Evolutionary conservation across 2,888 invertebrate species (phyloP).

Genomic region (Drosophila colorata): DNA sequence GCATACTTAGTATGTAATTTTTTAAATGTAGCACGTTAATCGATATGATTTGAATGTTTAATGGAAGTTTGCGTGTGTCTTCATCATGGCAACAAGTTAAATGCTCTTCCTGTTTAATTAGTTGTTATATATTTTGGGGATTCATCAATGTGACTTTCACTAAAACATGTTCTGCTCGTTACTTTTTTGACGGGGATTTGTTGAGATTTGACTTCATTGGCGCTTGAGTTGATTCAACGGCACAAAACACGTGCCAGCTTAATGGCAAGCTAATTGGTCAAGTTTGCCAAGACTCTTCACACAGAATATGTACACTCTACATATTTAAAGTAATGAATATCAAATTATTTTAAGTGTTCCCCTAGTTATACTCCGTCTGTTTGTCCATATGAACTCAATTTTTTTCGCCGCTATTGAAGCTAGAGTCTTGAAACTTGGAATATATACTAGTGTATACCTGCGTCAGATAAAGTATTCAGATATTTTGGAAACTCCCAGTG

Average conservation of each 20-base stretch:
- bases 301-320: too few relatives aligned
- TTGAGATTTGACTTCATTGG: background rate
- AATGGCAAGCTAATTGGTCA: slow-evolving; percentile 11
- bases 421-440: too few relatives aligned
- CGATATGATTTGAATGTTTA: slow-evolving; percentile 29
- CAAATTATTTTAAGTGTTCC: too few relatives aligned
- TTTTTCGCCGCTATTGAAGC: too few relatives aligned
- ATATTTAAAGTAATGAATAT: too few relatives aligned
- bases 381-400: too few relatives aligned
- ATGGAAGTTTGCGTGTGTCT: slow-evolving; percentile 23
- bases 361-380: too few relatives aligned
- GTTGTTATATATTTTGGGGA: slow-evolving; percentile 2
- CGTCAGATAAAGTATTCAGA: too few relatives aligned
- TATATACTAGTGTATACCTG: too few relatives aligned
- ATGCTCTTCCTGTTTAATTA: slow-evolving; percentile 8
- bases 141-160: slow-evolving; percentile 34
- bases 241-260: slow-evolving; percentile 2
- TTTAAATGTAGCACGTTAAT: slow-evolving; percentile 9
- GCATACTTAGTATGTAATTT: slow-evolving; percentile 27
- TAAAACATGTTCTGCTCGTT: slow-evolving; percentile 16
- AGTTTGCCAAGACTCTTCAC: background rate
- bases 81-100: slow-evolving; percentile 7
- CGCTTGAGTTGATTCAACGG: background rate
- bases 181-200: slow-evolving; percentile 1
- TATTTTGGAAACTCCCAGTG: too few relatives aligned